Percentiles rank a stretch among this genome's conserved stretches.
These are phyloP conservation scores for Panthera uncia DNA, from an alignment of 2,113 vertebrate genomes.

Conservation along the genomic window DNA sequence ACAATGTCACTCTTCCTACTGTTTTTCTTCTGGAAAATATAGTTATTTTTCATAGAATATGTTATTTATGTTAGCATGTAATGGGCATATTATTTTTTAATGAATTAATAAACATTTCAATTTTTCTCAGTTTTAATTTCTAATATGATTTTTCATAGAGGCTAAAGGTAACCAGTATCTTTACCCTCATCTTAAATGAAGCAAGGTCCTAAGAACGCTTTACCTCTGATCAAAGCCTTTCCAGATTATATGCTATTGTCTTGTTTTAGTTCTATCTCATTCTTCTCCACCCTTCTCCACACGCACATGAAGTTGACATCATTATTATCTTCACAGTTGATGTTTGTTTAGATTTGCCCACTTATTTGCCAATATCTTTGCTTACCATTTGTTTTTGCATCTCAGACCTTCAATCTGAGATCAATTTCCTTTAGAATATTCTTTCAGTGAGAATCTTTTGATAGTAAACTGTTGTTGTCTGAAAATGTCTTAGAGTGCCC, in stretches of 20 bases:
- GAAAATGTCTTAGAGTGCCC: neutral
- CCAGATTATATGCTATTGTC: neutral
- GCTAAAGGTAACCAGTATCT: neutral
- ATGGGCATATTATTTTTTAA: neutral
- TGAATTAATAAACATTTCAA: neutral
- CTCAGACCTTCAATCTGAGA: neutral
- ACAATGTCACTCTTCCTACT: neutral
- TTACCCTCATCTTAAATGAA: neutral
- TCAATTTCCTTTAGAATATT: conserved; percentile 13
- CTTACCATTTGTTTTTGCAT: conserved; percentile 29
- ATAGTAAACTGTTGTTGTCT: neutral
- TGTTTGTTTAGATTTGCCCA: neutral
- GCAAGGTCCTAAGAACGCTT: neutral
- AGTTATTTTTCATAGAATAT: neutral
- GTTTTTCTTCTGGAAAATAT: neutral
- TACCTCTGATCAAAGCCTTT: neutral
- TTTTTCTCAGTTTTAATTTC: neutral
- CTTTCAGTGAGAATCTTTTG: conserved; percentile 32
- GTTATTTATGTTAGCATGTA: neutral
- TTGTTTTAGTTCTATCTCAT: neutral
- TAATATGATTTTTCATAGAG: neutral
- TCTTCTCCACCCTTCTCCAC: neutral
- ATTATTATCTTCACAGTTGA: neutral
- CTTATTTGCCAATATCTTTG: neutral
- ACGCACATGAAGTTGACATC: neutral